A percentile compares a stretch with the other conserved stretches of the same genome.
These are phyloP conservation scores for Rutilus rutilus DNA, from an alignment of 2,113 vertebrate species.

Conservation along the genomic window DNA sequence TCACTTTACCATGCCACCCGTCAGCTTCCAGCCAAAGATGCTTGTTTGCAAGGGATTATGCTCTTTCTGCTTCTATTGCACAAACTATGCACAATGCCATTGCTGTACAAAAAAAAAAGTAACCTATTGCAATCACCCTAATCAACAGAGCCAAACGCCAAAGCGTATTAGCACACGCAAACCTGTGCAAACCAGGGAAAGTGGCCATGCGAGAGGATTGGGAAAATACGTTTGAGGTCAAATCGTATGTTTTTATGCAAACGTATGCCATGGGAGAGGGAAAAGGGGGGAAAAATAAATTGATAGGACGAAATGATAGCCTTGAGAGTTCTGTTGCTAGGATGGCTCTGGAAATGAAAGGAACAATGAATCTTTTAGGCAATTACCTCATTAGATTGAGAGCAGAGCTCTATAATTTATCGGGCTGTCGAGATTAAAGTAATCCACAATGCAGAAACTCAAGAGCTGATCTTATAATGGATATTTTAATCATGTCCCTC, in stretches of 20 bases:
- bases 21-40: slow-evolving; percentile 67
- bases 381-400: slow-evolving; percentile 75
- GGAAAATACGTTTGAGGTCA: slow-evolving; percentile 45
- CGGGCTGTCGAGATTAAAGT: slow-evolving; percentile 76
- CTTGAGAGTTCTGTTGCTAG: slow-evolving; percentile 65
- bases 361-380: slow-evolving; percentile 75
- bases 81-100: slow-evolving; percentile 69
- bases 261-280: slow-evolving; percentile 50
- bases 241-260: slow-evolving; percentile 46
- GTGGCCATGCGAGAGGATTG: slow-evolving; percentile 59
- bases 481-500: slow-evolving; percentile 78
- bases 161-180: slow-evolving; percentile 64
- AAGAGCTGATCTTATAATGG: slow-evolving; percentile 78
- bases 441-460: slow-evolving; percentile 78
- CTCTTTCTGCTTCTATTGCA: slow-evolving; percentile 65
- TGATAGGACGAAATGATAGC: slow-evolving; percentile 61
- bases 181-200: slow-evolving; percentile 65
- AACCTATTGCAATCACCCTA: slow-evolving; percentile 62
- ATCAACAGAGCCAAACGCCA: slow-evolving; percentile 68
- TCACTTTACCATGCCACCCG: slow-evolving; percentile 60
- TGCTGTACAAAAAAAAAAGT: slow-evolving; percentile 60
- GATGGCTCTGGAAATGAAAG: slow-evolving; percentile 65
- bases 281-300: slow-evolving; percentile 52
- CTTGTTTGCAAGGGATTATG: slow-evolving; percentile 77
- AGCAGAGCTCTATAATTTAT: slow-evolving; percentile 75